Percentiles rank a stretch among this genome's conserved stretches.
Conservation (phyloP, 2,113 vertebrate species). For the Rhipidura dahli region DNA sequence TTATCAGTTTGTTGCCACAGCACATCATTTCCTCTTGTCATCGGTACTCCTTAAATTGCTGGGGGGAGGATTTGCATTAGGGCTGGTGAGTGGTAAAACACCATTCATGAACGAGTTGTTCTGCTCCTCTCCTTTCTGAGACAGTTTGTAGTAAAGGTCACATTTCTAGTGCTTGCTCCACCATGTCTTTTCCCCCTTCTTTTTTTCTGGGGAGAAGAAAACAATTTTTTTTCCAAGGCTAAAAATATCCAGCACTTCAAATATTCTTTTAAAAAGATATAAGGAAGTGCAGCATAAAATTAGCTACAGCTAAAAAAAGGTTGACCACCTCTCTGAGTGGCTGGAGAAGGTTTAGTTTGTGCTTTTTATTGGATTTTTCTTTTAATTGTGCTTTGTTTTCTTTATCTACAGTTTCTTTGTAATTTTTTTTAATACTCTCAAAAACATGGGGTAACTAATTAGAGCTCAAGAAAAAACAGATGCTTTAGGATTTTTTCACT, state of each 20-base stretch:
- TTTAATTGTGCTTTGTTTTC: neutral
- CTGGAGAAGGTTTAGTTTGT: neutral
- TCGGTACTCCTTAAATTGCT: conserved; percentile 30
- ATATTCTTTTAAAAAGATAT: neutral
- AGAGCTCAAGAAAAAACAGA: neutral
- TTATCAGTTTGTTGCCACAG: conserved; percentile 62
- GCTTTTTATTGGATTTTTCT: neutral
- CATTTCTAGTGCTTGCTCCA: neutral
- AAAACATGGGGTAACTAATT: neutral
- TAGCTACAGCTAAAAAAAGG: neutral
- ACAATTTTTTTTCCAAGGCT: neutral
- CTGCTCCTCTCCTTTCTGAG: neutral
- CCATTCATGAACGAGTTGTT: conserved; percentile 16
- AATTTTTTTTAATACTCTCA: neutral
- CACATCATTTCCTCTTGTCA: conserved; percentile 66
- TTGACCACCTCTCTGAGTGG: neutral
- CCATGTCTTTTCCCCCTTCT: neutral
- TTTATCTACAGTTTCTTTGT: neutral
- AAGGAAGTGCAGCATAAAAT: conserved; percentile 50
- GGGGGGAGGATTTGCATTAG: conserved; percentile 10
- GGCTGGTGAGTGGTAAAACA: conserved; percentile 4
- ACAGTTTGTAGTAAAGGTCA: conserved; percentile 35
- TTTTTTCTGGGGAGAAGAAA: conserved; percentile 21
- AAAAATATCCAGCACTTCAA: conserved; percentile 39
- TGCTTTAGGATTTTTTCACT: neutral